phyloP scores from a whole-genome alignment of 2,797 vertebrate species.

The Peromyscus nudipes region DNA sequence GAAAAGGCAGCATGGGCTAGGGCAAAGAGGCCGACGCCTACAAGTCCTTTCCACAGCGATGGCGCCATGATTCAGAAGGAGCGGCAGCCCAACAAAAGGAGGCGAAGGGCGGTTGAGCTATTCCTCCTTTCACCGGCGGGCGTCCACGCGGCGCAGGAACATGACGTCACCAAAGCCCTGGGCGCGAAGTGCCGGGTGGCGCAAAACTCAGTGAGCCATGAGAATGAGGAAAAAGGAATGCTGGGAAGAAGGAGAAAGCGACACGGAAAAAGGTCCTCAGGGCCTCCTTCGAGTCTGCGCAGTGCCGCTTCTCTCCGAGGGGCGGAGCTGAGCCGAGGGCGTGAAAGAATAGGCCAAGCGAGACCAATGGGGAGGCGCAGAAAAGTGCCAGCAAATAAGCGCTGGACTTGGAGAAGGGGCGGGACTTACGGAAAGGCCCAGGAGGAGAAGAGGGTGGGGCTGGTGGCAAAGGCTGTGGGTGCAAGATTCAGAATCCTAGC shows the following conservation, averaged over 20 bases:
- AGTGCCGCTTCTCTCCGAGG: background rate
- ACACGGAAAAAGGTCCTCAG: background rate
- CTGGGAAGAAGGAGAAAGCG: slow-evolving; percentile 59
- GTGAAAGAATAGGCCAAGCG: background rate
- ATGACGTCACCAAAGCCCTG: slow-evolving; percentile 71
- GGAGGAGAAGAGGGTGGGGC: background rate
- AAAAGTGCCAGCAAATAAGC: slow-evolving; percentile 11
- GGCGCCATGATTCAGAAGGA: slow-evolving; percentile 91
- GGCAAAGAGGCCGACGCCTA: slow-evolving; percentile 95
- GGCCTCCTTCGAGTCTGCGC: background rate
- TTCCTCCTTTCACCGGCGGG: slow-evolving; percentile 43
- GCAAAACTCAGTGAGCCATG: background rate
- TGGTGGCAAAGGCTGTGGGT: rapidly evolving
- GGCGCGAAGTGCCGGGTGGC: slow-evolving; percentile 61
- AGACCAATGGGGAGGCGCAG: slow-evolving; percentile 19
- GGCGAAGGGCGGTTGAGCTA: slow-evolving; percentile 39
- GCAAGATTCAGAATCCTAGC: rapidly evolving
- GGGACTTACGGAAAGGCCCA: background rate
- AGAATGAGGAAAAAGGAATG: slow-evolving; percentile 76
- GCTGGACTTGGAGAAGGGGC: background rate
- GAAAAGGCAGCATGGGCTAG: slow-evolving; percentile 98
- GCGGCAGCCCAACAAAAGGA: slow-evolving; percentile 61
- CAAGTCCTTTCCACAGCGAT: slow-evolving; percentile 97
- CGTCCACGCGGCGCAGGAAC: slow-evolving; percentile 61
- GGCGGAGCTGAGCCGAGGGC: background rate